Evolutionary conservation across 2,888 invertebrate species (phyloP), one percentile per base, ranked within the genome.

Genomic region (Omphaloscelis lunosa): DNA sequence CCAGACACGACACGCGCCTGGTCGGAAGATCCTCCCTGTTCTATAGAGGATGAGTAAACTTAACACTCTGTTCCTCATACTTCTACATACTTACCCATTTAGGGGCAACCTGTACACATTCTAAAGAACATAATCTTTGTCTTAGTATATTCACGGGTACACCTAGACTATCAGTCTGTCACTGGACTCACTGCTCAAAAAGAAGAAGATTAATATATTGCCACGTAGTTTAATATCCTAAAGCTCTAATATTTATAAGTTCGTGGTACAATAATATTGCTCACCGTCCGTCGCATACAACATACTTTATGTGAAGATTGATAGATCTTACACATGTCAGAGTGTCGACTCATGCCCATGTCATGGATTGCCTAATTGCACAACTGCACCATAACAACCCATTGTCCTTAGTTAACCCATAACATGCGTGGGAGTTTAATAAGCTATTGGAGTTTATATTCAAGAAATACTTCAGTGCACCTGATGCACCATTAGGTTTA

Each of bases 351-450:
- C 79, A 87, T 81, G 66, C 53, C 51, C 66, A 48, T 61, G 63
- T 77, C 81, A 77, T 77, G 59, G 34, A 71, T 71, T 80, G 61
- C 62, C 75, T 86, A 87, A 87, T 87, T 84, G 69, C 68, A 74
- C 75, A 79, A 85, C 72, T 75, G 82, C 66, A 72, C 79, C 23
- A 68, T 86, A 78, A 84, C 82, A 70, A 9, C 45, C 78, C 74
- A 87, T 87, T 87, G 86, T 87, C 80, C 69, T 63, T 27, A 61
- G 80, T 80, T 79, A 79, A 79, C 67, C 78, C 76, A 69, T 79
- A 71, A 79, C 70, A 72, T 61, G 68, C 68, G 83, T 78, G 77
- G 65, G 75, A 75, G 63, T 59, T 34, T 76, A 34, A 77, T 71
- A 59, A 59, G 12, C 39, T 29, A 62, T 61, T 71, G 12, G 56